A percentile compares a stretch with the other conserved stretches of the same genome.
These are phyloP conservation scores for Pseudochromis fuscus DNA, from an alignment of 2,797 vertebrate species.

Conservation along the genomic window DNA sequence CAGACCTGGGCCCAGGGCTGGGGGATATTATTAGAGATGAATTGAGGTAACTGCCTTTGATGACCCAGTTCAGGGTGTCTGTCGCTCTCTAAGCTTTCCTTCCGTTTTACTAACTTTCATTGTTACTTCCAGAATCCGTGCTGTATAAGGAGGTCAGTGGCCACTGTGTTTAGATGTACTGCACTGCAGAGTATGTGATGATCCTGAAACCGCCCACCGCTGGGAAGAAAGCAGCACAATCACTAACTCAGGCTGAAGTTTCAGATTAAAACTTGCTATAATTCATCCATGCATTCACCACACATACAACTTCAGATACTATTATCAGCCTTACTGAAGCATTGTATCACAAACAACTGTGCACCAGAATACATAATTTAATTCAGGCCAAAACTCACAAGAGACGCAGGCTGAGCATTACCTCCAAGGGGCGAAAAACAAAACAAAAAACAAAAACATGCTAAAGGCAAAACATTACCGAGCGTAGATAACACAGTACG, in stretches of 20 bases:
- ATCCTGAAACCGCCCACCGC: constrained; percentile 36
- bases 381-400: constrained; percentile 47
- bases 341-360: constrained; percentile 17
- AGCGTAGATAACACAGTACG: constrained; percentile 31
- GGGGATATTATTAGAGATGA: constrained; percentile 80
- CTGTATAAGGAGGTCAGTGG: constrained; percentile 69
- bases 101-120: constrained; percentile 64
- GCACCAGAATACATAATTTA: constrained; percentile 47
- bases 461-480: constrained; percentile 47
- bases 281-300: constrained; percentile 22
- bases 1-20: constrained; percentile 70
- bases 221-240: constrained; percentile 13
- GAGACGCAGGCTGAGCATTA: constrained; percentile 50
- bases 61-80: constrained; percentile 79
- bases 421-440: constrained; percentile 26
- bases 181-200: constrained; percentile 51
- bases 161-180: constrained; percentile 54
- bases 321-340: constrained; percentile 18
- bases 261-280: constrained; percentile 29
- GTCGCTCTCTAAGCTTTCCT: constrained; percentile 61
- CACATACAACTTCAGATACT: constrained; percentile 19
- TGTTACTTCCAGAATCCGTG: constrained; percentile 53
- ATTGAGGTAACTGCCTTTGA: constrained; percentile 79
- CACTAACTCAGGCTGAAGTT: constrained; percentile 12
- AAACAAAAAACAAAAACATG: constrained; percentile 46